A percentile compares a stretch with the other conserved stretches of the same genome.
phyloP scores from a whole-genome alignment of 1,140 invertebrate species.

The Paraescarpia echinospica region DNA sequence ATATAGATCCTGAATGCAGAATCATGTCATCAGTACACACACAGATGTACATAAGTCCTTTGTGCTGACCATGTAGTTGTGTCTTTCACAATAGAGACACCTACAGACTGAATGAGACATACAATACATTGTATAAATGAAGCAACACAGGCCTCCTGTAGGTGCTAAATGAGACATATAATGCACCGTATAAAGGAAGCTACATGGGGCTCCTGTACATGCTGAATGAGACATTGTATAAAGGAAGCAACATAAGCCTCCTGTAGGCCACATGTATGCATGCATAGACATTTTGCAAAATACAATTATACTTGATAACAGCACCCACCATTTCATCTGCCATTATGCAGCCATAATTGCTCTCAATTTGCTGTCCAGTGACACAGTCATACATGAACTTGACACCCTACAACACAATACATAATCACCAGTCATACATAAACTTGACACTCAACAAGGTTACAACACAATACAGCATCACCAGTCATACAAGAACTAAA shows the following conservation, averaged over 20 bases:
- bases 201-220: too few species aligned
- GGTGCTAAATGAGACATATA: too few species aligned
- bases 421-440: neutral
- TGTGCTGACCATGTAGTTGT: neutral
- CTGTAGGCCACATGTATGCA: too few species aligned
- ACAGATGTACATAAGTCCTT: neutral
- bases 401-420: conserved; percentile 71
- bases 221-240: too few species aligned
- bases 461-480: neutral
- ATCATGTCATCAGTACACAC: too few species aligned
- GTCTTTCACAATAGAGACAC: neutral
- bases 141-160: too few species aligned
- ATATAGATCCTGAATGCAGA: too few species aligned
- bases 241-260: too few species aligned
- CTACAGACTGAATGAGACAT: neutral
- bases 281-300: too few species aligned
- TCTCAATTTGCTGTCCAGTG: conserved; percentile 84
- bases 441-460: neutral
- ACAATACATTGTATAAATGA: too few species aligned
- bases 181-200: too few species aligned
- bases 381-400: conserved; percentile 99
- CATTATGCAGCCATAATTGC: conserved; percentile 94
- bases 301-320: neutral
- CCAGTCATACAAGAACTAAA: neutral
- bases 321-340: conserved; percentile 90